phyloP scores from a whole-genome alignment of 2,113 vertebrate species.

The Gulo gulo region DNA sequence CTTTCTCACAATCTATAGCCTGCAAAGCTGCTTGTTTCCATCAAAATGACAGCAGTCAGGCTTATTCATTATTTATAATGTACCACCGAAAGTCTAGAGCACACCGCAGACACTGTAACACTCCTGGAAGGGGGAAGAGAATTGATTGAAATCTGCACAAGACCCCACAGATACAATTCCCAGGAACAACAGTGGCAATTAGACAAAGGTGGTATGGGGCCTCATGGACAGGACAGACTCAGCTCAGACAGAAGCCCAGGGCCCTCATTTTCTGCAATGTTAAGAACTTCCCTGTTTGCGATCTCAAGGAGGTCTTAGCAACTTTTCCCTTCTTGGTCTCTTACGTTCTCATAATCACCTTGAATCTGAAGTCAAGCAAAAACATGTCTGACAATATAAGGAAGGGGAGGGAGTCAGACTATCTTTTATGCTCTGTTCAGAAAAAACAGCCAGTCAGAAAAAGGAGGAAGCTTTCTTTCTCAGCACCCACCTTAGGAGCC shows the following conservation, averaged over 20 bases:
- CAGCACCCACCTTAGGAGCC: background rate
- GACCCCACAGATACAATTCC: background rate
- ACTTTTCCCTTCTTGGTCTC: background rate
- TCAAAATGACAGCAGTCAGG: conserved; percentile 32
- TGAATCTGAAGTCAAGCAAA: background rate
- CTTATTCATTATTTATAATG: conserved; percentile 35
- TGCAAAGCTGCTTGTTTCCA: background rate
- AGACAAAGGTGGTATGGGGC: background rate
- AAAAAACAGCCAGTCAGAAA: background rate
- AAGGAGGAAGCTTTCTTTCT: background rate
- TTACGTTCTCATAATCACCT: background rate
- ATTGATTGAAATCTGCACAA: background rate
- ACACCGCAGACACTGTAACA: background rate
- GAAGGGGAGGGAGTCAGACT: background rate
- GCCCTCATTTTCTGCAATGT: background rate
- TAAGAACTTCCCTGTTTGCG: background rate
- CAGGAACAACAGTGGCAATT: background rate
- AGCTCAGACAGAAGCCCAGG: background rate
- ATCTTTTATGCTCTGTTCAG: background rate
- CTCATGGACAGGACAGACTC: background rate
- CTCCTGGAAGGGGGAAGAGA: background rate
- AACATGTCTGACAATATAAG: background rate
- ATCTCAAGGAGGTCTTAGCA: background rate
- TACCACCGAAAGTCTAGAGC: background rate
- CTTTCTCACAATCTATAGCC: background rate